A percentile compares a stretch with the other conserved stretches of the same genome.
These are phyloP conservation scores for Phaethon lepturus DNA, from an alignment of 2,113 vertebrate species.

Conservation along the genomic window DNA sequence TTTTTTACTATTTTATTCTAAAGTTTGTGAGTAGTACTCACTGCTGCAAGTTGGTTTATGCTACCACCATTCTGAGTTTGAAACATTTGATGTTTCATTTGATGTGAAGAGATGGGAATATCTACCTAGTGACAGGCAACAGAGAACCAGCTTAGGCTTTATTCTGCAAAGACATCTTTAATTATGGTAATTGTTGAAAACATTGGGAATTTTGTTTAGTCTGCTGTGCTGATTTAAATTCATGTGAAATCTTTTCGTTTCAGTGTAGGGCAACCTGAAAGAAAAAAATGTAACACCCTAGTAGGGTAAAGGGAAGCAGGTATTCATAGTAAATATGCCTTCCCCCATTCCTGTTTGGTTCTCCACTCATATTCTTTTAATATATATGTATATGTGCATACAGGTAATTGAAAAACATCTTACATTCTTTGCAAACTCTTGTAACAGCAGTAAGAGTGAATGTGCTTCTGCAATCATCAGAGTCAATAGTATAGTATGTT, in stretches of 20 bases:
- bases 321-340: background rate
- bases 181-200: constrained; percentile 37
- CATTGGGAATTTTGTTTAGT: background rate
- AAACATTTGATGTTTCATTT: background rate
- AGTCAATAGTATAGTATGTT: background rate
- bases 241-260: background rate
- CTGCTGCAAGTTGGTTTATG: background rate
- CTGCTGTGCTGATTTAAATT: background rate
- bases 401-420: background rate
- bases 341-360: background rate
- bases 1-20: background rate
- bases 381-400: background rate
- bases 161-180: constrained; percentile 16
- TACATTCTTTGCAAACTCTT: background rate
- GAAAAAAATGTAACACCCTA: background rate
- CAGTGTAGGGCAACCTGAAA: background rate
- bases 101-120: background rate
- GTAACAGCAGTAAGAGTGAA: background rate
- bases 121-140: background rate
- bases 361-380: background rate
- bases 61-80: background rate
- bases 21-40: background rate
- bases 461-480: background rate
- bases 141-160: background rate
- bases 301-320: background rate